Base-by-base conservation (phyloP, 2,113 vertebrate genomes). In the Reinhardtius hippoglossoides region DNA sequence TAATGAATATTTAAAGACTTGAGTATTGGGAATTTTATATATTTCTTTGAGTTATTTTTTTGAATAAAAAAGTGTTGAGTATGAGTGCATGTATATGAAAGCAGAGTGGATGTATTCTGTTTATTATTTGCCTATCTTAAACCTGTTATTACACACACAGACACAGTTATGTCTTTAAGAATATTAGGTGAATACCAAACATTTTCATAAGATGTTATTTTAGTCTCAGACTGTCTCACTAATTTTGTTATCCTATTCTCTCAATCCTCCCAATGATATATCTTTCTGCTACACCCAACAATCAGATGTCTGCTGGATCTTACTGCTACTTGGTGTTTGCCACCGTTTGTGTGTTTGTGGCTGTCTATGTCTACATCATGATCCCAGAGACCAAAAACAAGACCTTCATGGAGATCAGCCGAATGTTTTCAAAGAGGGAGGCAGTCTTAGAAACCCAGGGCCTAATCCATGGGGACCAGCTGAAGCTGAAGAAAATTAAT, bases 311-410 rank as follows among this genome's bases (percentile, higher is more conserved):
- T 26, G 85, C 95, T 0, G 96, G 96, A 44, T 92, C 96, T 37
- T 98, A 95, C 92, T 96, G 95, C 87, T 97, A 97, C 92, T 86
- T 97, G 90, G 92, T 97, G 27, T 98, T 98, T 83, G 94, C 94
- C 8, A 71, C 75, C 1, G 10, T 97, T 60, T 97, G 96, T 72
- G 46, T 96, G 24, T 71, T 92, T 2, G 96, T 96, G 84, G 95
- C 96, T 0, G 3, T 94, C 52, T 97, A 96, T 0, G 82, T 96
- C 62, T 95, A 94, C 84, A 10, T 95, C 0, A 3, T 96, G 46
- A 90, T 98, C 88, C 96, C 96, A 0, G 97, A 97, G 87, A 98
- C 97, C 62, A 97, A 95, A 90, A 96, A 96, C 89, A 97, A 96
- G 87, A 97, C 96, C 0, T 97, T 98, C 74, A 85, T 96, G 95